Percentiles rank a stretch among this genome's conserved stretches.
Evolutionary conservation across 1,140 invertebrate genomes (phyloP).

Genomic region (Drosophila orosa): DNA sequence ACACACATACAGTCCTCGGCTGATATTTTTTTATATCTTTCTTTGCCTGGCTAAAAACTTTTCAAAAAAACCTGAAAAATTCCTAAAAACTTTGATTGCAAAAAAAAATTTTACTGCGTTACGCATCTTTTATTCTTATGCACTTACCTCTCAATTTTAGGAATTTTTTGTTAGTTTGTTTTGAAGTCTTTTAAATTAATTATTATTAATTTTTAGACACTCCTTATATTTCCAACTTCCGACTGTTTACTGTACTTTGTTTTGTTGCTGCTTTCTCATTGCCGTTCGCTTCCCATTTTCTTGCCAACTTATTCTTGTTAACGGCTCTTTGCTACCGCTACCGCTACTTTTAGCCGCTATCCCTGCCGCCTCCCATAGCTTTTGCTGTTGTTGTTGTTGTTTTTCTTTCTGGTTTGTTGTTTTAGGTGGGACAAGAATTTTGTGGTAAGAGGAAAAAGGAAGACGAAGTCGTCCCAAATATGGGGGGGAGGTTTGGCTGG

Average conservation of each 20-base stretch:
- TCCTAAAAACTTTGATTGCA: no score
- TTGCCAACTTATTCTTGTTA: slow-evolving; percentile 73
- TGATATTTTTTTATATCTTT: no score
- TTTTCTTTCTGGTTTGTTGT: slow-evolving; percentile 49
- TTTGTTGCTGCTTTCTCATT: slow-evolving; percentile 19
- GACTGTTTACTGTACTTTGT: slow-evolving; percentile 11
- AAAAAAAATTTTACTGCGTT: no score
- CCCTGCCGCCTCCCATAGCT: slow-evolving; percentile 20
- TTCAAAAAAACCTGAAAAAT: no score
- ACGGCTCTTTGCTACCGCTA: slow-evolving; percentile 67
- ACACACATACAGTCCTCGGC: no score
- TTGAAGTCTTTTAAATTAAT: no score
- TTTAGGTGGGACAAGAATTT: slow-evolving; percentile 58
- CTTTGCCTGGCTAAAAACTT: no score
- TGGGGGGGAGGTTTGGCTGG: background rate
- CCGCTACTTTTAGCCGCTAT: slow-evolving; percentile 53
- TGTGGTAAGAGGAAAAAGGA: slow-evolving; percentile 7
- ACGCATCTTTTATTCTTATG: no score
- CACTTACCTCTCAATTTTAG: no score
- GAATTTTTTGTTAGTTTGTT: no score
- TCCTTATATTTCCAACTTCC: background rate
- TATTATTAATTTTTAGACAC: background rate
- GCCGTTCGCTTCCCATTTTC: slow-evolving; percentile 35
- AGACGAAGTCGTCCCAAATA: background rate
- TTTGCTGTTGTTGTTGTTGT: slow-evolving; percentile 36